These are phyloP conservation scores for Strix occidentalis DNA, from an alignment of 2,797 vertebrate species.

Conservation along the genomic window DNA sequence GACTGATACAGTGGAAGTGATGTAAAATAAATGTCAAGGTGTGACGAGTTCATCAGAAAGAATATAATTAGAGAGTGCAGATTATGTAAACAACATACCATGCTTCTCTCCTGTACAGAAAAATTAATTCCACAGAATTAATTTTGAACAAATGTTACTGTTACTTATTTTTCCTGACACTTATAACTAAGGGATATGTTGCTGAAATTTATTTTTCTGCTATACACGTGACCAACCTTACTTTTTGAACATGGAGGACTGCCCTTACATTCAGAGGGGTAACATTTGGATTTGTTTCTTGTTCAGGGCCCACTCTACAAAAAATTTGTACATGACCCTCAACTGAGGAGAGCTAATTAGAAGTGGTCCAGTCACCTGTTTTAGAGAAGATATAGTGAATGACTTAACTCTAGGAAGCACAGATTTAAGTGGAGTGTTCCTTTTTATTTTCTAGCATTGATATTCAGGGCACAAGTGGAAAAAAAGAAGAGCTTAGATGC, in stretches of 20 bases:
- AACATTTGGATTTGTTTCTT: background rate
- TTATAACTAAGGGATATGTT: background rate
- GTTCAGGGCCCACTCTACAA: background rate
- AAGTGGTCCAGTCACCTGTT: background rate
- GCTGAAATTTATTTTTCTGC: background rate
- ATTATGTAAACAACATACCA: background rate
- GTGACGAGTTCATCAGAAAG: background rate
- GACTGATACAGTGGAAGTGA: background rate
- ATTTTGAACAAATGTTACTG: background rate
- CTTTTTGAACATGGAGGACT: background rate
- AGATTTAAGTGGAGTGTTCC: background rate
- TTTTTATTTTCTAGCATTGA: background rate
- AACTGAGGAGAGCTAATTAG: background rate
- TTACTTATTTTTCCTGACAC: background rate
- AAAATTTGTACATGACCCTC: background rate
- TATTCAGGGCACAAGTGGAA: constrained; percentile 19
- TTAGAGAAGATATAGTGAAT: background rate
- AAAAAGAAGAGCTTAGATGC: background rate
- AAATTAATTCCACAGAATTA: constrained; percentile 10
- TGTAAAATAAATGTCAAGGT: constrained; percentile 34
- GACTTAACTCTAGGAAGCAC: background rate
- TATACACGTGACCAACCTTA: background rate
- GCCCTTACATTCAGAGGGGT: background rate
- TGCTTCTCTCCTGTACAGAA: background rate
- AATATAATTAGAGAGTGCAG: background rate